Evolutionary conservation across 2,797 vertebrate species (phyloP).

Genomic region (Kryptopterus vitreolus): DNA sequence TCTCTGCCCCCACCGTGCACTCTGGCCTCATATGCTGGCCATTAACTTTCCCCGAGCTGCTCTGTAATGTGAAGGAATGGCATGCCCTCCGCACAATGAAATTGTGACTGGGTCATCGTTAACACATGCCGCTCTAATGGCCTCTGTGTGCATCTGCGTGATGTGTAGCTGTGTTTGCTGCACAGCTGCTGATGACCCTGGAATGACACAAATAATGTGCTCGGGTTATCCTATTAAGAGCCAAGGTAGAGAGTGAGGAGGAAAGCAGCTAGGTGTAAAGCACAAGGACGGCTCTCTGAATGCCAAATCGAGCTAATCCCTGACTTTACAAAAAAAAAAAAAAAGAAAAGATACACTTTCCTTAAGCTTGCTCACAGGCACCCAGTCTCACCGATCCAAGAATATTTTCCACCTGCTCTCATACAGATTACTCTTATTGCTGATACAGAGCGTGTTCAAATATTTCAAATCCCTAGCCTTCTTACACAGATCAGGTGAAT

Average conservation of each 20-base stretch:
- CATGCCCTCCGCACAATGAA: slow-evolving; percentile 60
- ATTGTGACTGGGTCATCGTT: slow-evolving; percentile 60
- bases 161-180: slow-evolving; percentile 46
- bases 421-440: slow-evolving; percentile 25
- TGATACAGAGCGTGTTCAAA: slow-evolving; percentile 22
- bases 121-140: slow-evolving; percentile 52
- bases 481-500: slow-evolving; percentile 11
- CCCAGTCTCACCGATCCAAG: slow-evolving; percentile 35
- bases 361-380: slow-evolving; percentile 41
- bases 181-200: slow-evolving; percentile 47
- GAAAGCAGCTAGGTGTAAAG: slow-evolving; percentile 43
- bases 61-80: slow-evolving; percentile 65
- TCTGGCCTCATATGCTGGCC: slow-evolving; percentile 59
- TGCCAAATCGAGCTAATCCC: slow-evolving; percentile 49
- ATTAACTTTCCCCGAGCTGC: slow-evolving; percentile 62
- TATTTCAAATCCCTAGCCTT: slow-evolving; percentile 7
- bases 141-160: slow-evolving; percentile 45
- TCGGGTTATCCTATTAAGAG: slow-evolving; percentile 57
- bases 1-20: slow-evolving; percentile 48
- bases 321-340: slow-evolving; percentile 34
- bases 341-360: slow-evolving; percentile 35
- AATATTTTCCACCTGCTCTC: slow-evolving; percentile 33
- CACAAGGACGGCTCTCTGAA: slow-evolving; percentile 37
- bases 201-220: slow-evolving; percentile 57
- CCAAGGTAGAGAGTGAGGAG: slow-evolving; percentile 44